Evolutionary conservation across 2,888 invertebrate genomes (phyloP).

Genomic region (Neuroscelio doddi): DNA sequence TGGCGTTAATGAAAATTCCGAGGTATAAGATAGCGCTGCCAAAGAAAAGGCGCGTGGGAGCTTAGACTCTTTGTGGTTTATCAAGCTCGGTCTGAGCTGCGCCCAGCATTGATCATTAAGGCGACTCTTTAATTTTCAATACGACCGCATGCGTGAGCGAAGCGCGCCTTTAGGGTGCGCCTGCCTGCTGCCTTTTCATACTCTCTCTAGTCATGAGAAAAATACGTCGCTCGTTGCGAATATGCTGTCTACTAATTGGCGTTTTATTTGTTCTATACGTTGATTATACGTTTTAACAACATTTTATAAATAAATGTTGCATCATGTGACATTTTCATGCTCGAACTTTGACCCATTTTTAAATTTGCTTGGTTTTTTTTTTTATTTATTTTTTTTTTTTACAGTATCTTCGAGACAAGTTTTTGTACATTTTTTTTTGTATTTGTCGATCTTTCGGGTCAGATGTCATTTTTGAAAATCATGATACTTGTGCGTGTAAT

Average conservation of each 20-base stretch:
- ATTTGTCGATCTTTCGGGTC: no score
- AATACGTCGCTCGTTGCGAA: neutral
- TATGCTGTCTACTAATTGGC: no score
- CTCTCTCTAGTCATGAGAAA: constrained; percentile 6
- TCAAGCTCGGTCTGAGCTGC: constrained; percentile 20
- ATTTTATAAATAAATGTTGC: neutral
- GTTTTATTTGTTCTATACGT: no score
- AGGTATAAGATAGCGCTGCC: constrained; percentile 10
- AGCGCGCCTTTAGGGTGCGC: constrained; percentile 7
- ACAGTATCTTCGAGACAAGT: no score
- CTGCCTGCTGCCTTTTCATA: no score
- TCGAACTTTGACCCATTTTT: no score
- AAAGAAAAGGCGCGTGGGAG: constrained; percentile 28
- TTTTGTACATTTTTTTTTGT: no score
- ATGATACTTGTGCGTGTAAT: no score
- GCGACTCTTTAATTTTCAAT: constrained; percentile 32
- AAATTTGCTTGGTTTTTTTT: no score
- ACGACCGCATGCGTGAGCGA: constrained; percentile 17
- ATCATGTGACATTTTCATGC: constrained; percentile 1
- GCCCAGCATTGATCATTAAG: constrained; percentile 25
- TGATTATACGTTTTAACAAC: constrained; percentile 4
- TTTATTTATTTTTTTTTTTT: no score
- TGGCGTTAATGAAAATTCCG: constrained; percentile 32
- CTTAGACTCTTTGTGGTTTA: constrained; percentile 21
- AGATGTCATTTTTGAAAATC: no score